Base-by-base conservation (phyloP, 2,797 vertebrate species). In the Poecile montanus region DNA sequence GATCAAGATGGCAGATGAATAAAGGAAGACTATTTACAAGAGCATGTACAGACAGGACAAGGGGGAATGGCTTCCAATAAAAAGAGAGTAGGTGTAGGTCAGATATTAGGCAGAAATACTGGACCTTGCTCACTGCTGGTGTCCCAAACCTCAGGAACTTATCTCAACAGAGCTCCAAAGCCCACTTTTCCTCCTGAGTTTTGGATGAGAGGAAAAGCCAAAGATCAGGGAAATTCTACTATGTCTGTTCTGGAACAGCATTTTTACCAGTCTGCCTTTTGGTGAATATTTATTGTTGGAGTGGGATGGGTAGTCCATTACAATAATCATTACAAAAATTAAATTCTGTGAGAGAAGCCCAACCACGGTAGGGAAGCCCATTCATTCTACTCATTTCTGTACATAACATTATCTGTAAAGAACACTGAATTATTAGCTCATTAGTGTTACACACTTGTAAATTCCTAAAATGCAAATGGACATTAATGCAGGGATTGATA, bases 401-500 rank as follows among this genome's bases (percentile, higher is more conserved):
- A 93, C 51, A 48, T 66, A 94, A 68, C 11, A 44, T 78, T 85
- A 89, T 70, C 68, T 65, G 44, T 80, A 80, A 95, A 93, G 23
- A 91, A 83, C 26, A 25, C 2, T 56, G 47, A 92, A 78, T 92
- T 81, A 72, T 84, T 72, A 96, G 23, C 67, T 94, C 61, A 63
- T 93, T 92, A 66, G 50, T 88, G 74, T 81, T 75, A 91, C n/a
- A 85, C 73, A 94, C 85, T 87, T 95, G 75, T 75, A 91, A 83
- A 95, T 96, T 92, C 73, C 71, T 65, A 89, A 95, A 95, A 94
- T 92, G 85, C 60, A 79, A 62, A 89, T 63, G 68, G 80, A 60
- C 22, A 81, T 70, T 87, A 96, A 85, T 71, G n/a, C 3, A 74
- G 56, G 88, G 72, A 80, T 85, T 97, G 63, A 93, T 94, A 96